Evolutionary conservation across 2,888 invertebrate genomes (phyloP).

Genomic region (Drosophila meridiana): DNA sequence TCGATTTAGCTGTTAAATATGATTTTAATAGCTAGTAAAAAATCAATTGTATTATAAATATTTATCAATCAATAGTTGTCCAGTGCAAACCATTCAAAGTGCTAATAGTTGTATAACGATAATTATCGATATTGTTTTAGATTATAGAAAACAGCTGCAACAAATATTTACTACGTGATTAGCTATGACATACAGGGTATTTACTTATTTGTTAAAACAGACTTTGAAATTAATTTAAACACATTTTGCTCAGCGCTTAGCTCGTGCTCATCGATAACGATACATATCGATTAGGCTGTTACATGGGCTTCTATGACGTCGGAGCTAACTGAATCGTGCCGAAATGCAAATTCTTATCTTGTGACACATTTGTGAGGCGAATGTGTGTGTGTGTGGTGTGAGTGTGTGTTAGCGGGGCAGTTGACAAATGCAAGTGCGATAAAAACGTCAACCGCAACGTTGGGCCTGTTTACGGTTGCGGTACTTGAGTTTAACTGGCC

Average conservation of each 20-base stretch:
- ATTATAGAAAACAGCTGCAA: background rate
- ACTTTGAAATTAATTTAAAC: background rate
- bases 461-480: conserved; percentile 16
- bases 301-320: conserved; percentile 37
- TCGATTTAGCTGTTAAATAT: background rate
- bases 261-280: conserved; percentile 25
- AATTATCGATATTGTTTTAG: background rate
- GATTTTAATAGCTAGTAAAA: background rate
- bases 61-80: background rate
- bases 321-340: conserved; percentile 40
- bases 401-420: background rate
- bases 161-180: background rate
- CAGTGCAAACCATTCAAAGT: background rate
- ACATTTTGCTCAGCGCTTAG: background rate
- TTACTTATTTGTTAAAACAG: background rate
- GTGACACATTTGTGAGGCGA: conserved; percentile 28
- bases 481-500: conserved; percentile 27
- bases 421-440: conserved; percentile 31
- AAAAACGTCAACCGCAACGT: conserved; percentile 36
- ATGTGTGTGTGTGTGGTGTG: background rate
- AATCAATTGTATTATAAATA: background rate
- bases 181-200: background rate
- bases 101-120: background rate
- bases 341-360: conserved; percentile 49
- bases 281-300: conserved; percentile 34